Percentiles rank a stretch among this genome's conserved stretches.
Conservation (phyloP, 2,888 invertebrate species). For the Theristus sp. region DNA sequence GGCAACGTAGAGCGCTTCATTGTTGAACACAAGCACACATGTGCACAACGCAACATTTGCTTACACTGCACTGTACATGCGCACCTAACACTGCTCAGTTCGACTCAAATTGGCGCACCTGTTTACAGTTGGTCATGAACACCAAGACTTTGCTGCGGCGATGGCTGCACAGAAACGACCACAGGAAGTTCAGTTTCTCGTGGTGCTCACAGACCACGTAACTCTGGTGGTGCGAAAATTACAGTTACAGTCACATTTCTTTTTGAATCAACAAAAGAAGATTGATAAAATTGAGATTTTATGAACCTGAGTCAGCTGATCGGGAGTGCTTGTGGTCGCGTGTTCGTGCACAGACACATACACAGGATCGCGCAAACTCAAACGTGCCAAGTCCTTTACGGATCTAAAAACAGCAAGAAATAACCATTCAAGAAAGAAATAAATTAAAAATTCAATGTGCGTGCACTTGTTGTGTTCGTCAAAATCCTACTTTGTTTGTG, state of each 20-base stretch:
- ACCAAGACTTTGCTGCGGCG: conserved; percentile 73
- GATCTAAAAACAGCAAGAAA: conserved; percentile 41
- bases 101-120: conserved; percentile 40
- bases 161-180: conserved; percentile 87
- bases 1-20: not conserved
- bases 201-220: conserved; percentile 74
- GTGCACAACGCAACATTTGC: not conserved
- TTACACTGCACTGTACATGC: no score
- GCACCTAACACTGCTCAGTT: no score
- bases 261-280: no score
- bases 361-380: conserved; percentile 70
- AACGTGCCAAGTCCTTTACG: conserved; percentile 69
- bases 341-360: conserved; percentile 82
- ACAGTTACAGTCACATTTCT: no score
- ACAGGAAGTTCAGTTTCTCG: conserved; percentile 72
- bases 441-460: not conserved
- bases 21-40: not conserved
- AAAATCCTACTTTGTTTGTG: conserved; percentile 60
- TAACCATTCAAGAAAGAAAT: no score
- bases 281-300: not conserved
- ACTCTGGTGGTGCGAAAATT: no score
- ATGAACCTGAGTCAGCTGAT: conserved; percentile 52
- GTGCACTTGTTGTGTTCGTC: not conserved
- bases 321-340: conserved; percentile 57
- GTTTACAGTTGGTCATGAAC: conserved; percentile 85